Percentiles rank a stretch among this genome's conserved stretches.
These are phyloP conservation scores for Murina feae DNA, from an alignment of 2,113 vertebrate genomes.

Conservation along the genomic window DNA sequence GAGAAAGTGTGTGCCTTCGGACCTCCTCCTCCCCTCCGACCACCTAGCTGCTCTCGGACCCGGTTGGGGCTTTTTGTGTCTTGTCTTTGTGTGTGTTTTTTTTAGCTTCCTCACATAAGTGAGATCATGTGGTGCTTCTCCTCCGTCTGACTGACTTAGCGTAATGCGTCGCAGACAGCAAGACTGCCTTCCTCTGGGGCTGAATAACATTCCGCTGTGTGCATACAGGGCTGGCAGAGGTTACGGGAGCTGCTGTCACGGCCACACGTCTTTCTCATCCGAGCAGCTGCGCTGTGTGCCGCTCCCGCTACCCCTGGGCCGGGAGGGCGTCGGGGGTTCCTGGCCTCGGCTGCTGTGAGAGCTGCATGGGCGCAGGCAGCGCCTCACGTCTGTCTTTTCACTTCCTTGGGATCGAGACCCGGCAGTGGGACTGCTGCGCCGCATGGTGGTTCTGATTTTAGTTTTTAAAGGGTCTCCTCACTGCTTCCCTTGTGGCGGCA, in stretches of 20 bases:
- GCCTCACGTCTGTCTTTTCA: too few relatives aligned
- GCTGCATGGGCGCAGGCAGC: accelerated
- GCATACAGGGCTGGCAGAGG: accelerated
- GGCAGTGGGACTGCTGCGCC: neutral
- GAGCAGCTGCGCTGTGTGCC: too few relatives aligned
- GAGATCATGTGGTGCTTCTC: neutral
- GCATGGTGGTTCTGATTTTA: neutral
- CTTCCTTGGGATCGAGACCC: neutral
- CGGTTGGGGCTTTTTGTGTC: neutral
- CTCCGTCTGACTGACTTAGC: neutral
- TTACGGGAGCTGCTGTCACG: too few relatives aligned
- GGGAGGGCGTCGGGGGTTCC: too few relatives aligned
- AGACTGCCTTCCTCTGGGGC: neutral
- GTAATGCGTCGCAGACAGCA: neutral
- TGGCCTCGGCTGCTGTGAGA: too few relatives aligned
- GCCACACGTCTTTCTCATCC: too few relatives aligned
- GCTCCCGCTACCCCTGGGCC: accelerated
- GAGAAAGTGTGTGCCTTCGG: neutral
- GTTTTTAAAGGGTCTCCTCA: accelerated
- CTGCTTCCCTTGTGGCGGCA: too few relatives aligned
- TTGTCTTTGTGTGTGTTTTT: too few relatives aligned
- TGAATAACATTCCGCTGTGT: accelerated
- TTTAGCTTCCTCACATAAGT: neutral
- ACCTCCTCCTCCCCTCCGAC: neutral
- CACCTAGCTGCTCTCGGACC: neutral